Evolutionary conservation across 2,113 vertebrate genomes (phyloP), one percentile per base, ranked within the genome.

Genomic region (Diadophis punctatus): DNA sequence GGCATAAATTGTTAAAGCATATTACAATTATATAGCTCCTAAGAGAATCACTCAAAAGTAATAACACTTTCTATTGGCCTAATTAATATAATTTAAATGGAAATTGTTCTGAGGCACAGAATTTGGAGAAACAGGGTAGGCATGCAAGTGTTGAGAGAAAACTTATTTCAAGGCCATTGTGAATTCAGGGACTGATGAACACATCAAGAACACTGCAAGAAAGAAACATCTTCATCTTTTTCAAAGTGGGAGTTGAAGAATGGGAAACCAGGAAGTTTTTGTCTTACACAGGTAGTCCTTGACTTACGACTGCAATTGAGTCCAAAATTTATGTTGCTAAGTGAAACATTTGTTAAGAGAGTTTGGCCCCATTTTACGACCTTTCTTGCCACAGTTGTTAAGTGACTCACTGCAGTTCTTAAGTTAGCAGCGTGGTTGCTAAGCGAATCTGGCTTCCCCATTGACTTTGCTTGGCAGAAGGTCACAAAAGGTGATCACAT

Each of bases 61-160:
- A 92, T 90, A 84, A 92, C 85, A 86, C 27, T 34, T 86, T 90
- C 53, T 86, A 92, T 86, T 86, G 43, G 68, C 22, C 88, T 92
- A 92, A 92, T 92, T 92, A 92, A 92, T 92, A 51, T 88, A 60
- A 92, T 60, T 92, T 92, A 74, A 92, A 58, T 89, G 84, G 89
- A 86, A 60, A 30, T 51, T 90, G 74, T 90, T 92, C 92, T 20
- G n/a, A 46, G 68, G 52, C 49, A 92, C 56, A 74, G 22, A 85
- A 14, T 85, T 85, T 22, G 53, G 46, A 58, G 55, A 63, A 92
- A 34, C 4, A 58, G 7, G 30, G 2, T n/a, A 58, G 74, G 48
- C 60, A 84, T 89, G 23, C 27, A 46, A 80, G 14, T 89, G 6
- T 34, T 51, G 43, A 49, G 39, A 52, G 58, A 27, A 56, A 88